Conservation (phyloP, 2,797 vertebrate species). For the Psittacula derbiana region DNA sequence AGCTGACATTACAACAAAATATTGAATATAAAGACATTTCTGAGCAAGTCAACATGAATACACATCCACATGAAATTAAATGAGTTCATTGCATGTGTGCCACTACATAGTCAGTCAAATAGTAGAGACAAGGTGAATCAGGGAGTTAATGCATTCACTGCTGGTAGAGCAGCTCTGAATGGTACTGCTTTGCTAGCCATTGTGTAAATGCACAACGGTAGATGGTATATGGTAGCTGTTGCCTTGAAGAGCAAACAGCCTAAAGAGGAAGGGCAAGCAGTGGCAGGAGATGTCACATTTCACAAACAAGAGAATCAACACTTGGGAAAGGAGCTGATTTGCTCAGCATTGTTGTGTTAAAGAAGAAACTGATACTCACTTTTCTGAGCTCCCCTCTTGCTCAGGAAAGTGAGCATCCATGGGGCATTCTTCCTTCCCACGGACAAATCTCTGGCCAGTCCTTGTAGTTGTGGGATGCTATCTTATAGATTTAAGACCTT, state of each 20-base stretch:
- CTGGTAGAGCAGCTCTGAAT: neutral
- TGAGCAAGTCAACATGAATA: slow-evolving; percentile 15
- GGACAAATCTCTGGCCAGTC: neutral
- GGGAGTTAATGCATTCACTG: neutral
- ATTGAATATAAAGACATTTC: neutral
- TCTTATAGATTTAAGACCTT: neutral
- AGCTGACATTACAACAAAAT: slow-evolving; percentile 4
- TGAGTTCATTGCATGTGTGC: neutral
- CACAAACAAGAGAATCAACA: neutral
- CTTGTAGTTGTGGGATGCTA: accelerated
- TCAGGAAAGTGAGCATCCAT: neutral
- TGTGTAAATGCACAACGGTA: neutral
- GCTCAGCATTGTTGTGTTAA: neutral
- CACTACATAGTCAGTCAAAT: neutral
- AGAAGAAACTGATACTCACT: neutral
- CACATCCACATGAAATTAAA: neutral
- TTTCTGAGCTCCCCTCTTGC: neutral
- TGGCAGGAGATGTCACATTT: neutral
- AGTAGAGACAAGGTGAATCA: neutral
- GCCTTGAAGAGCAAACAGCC: neutral
- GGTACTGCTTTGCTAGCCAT: neutral
- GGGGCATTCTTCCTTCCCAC: neutral
- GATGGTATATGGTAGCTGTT: neutral
- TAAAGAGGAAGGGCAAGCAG: neutral
- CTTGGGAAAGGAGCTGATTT: neutral